A percentile compares a stretch with the other conserved stretches of the same genome.
Conservation (phyloP, 2,113 vertebrate species). For the Microtus pennsylvanicus region DNA sequence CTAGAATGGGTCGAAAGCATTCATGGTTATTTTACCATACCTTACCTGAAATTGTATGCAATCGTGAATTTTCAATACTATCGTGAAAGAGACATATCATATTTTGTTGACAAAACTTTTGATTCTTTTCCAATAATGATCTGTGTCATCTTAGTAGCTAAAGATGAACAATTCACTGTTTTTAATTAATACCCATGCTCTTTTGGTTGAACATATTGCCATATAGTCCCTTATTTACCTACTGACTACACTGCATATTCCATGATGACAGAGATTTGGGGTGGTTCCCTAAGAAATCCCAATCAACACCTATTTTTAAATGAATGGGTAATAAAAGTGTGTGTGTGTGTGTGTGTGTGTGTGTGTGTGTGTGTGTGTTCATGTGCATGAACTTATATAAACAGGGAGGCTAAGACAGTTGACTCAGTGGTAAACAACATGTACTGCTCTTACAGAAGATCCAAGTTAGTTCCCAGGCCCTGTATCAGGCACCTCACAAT, state of each 20-base stretch:
- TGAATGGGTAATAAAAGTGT: too few relatives aligned
- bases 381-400: not conserved
- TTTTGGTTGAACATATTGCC: not conserved
- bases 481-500: not conserved
- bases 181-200: not conserved
- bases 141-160: not conserved
- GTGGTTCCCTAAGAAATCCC: not conserved
- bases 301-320: too few relatives aligned
- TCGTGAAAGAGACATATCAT: not conserved
- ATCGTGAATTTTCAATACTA: not conserved
- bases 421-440: not conserved
- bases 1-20: not conserved
- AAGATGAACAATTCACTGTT: conserved; percentile 20
- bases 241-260: not conserved
- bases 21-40: not conserved
- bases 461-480: not conserved
- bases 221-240: not conserved
- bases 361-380: not conserved
- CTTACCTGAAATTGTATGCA: not conserved
- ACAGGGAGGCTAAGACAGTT: not conserved
- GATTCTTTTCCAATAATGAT: not conserved
- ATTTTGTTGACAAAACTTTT: not conserved
- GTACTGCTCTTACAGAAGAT: not conserved
- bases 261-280: not conserved
- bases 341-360: not conserved